Evolutionary conservation across 2,797 vertebrate species (phyloP).

Genomic region (Helostoma temminkii): DNA sequence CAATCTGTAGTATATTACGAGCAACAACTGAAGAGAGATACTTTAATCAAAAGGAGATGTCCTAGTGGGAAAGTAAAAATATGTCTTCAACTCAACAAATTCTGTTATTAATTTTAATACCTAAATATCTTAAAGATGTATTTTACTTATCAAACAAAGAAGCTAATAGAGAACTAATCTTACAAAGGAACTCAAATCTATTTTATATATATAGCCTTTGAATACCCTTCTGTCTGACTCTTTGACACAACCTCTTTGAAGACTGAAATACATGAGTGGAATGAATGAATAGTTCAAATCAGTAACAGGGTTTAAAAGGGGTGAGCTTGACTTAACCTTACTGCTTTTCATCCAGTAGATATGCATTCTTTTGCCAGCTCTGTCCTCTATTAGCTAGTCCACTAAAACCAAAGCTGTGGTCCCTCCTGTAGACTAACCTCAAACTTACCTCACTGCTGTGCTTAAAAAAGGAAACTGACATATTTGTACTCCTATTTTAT

Average conservation of each 20-base stretch:
- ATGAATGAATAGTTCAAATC: conserved; percentile 76
- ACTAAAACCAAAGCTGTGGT: conserved; percentile 34
- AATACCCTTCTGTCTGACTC: conserved; percentile 59
- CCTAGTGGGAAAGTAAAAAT: conserved; percentile 58
- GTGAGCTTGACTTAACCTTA: conserved; percentile 67
- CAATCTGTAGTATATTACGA: conserved; percentile 67
- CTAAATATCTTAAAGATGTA: conserved; percentile 78
- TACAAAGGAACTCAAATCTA: conserved; percentile 61
- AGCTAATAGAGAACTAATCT: conserved; percentile 54
- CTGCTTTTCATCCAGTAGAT: conserved; percentile 61
- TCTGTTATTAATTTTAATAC: conserved; percentile 76
- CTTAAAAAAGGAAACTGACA: background rate
- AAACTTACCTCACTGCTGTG: background rate
- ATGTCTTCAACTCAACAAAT: conserved; percentile 63
- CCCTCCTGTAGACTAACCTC: conserved; percentile 18
- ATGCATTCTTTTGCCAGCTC: conserved; percentile 57
- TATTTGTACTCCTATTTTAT: background rate
- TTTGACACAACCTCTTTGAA: conserved; percentile 75
- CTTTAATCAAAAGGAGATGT: conserved; percentile 77
- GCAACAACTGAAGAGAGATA: conserved; percentile 68
- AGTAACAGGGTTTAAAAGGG: conserved; percentile 70
- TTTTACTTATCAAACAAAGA: conserved; percentile 72
- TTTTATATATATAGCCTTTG: conserved; percentile 75
- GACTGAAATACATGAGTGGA: conserved; percentile 61
- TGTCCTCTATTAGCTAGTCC: conserved; percentile 57